A percentile compares a stretch with the other conserved stretches of the same genome.
phyloP scores from a whole-genome alignment of 1,140 invertebrate species.

The Ceratoteleas bidentatus region DNA sequence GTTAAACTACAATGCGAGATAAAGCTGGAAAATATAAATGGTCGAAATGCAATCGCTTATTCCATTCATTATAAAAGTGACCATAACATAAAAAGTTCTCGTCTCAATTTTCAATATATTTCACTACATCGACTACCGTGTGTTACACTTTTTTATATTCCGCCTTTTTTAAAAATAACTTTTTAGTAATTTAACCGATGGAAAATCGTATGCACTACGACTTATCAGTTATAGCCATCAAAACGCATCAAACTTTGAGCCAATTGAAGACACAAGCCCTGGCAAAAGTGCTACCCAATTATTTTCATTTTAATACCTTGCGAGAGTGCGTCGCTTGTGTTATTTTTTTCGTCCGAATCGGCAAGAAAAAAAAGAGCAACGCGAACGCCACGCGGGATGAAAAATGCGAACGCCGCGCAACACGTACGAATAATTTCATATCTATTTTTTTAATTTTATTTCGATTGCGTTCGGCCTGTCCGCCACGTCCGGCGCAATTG shows the following conservation, averaged over 20 bases:
- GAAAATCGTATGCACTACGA: slow-evolving; percentile 4
- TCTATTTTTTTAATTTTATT: slow-evolving; percentile 38
- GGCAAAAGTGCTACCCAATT: slow-evolving; percentile 10
- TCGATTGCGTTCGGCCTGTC: slow-evolving; percentile 39
- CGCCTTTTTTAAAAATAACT: too few species aligned
- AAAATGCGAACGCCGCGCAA: slow-evolving; percentile 26
- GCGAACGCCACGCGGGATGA: slow-evolving; percentile 14
- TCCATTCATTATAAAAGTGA: too few species aligned
- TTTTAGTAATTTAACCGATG: too few species aligned
- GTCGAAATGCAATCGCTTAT: too few species aligned
- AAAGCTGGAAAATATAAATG: too few species aligned
- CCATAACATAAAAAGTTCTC: too few species aligned
- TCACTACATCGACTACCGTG: too few species aligned
- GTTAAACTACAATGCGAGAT: too few species aligned
- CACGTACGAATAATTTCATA: slow-evolving; percentile 40
- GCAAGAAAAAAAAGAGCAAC: slow-evolving; percentile 17
- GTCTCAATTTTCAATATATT: too few species aligned
- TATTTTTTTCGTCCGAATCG: slow-evolving; percentile 21
- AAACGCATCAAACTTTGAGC: slow-evolving; percentile 12
- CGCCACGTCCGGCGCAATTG: slow-evolving; percentile 25
- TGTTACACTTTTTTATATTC: too few species aligned
- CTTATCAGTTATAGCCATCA: slow-evolving; percentile 31
- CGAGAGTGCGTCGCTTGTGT: slow-evolving; percentile 8
- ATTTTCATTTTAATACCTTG: slow-evolving; percentile 45
- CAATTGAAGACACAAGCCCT: slow-evolving; percentile 1